Base-by-base conservation (phyloP, 1,140 invertebrate species). In the Chironomus striatipennis region DNA sequence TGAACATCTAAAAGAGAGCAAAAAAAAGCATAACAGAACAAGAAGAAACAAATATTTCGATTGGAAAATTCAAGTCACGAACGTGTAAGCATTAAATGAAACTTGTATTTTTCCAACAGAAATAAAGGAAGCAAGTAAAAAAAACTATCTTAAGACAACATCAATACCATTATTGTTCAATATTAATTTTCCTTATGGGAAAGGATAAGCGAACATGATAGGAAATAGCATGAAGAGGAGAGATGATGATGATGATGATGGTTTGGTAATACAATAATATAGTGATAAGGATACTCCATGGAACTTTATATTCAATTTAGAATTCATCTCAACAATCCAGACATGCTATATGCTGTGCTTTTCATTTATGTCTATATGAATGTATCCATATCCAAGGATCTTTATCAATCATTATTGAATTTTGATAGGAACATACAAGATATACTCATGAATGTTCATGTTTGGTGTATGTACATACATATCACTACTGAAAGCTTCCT, bases 81-180 rank as follows among this genome's bases (percentile, higher is more conserved):
- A 57, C n/a, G 12, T 57, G 47, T 57, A 57, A 57, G 47, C 47
- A 57, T 57, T 57, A 57, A 57, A 57, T 57, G 47, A 57, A 57
- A 57, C 47, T 57, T 57, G 47, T 57, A 57, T 57, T 34, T 34
- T 57, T 57, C 47, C 47, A n/a, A 34, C 24, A 34, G 24, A 34
- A 34, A 34, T 34, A 34, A 34, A 34, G 24, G 24, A 34, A 34
- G 24, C 24, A 57, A 57, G 47, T 12, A 47, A 57, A 57, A n/a
- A 57, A 57, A 57, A 57, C 47, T 57, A 57, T 57, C 47, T 57
- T 57, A 57, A 57, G 47, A 57, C 47, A 57, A 57, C 47, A 57
- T 57, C 47, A 57, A 57, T 57, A 57, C 47, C 47, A 57, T 57
- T 57, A 57, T 57, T 57, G 47, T 57, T 57, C 47, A 57, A 57